Evolutionary conservation across 2,113 vertebrate species (phyloP).

Genomic region (Furnarius figulus): DNA sequence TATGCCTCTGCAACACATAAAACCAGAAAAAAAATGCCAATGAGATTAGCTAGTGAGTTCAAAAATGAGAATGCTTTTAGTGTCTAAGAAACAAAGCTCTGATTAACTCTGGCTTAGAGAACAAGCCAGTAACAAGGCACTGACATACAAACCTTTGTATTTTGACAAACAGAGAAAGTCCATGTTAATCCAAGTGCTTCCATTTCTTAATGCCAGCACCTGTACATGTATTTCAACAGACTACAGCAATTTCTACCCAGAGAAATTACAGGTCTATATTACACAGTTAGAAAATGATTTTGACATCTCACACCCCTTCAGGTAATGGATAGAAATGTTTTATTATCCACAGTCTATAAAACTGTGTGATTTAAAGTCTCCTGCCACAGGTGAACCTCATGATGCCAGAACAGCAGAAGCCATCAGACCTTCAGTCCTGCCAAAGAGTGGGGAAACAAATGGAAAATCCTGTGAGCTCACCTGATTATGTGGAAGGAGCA

Average conservation of each 20-base stretch:
- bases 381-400: background rate
- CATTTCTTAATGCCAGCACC: background rate
- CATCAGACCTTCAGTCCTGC: background rate
- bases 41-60: background rate
- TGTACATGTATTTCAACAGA: fast-evolving
- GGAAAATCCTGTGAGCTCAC: background rate
- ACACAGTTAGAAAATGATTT: background rate
- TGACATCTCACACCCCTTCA: too few relatives aligned
- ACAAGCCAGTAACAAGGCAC: background rate
- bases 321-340: fast-evolving
- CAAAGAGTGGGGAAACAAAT: background rate
- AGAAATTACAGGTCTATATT: fast-evolving
- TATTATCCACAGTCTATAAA: fast-evolving
- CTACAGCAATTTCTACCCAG: fast-evolving
- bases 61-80: background rate
- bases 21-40: background rate
- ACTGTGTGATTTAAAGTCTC: fast-evolving
- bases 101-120: background rate
- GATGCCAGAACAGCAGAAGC: too few relatives aligned
- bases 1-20: background rate
- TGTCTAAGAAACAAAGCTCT: background rate
- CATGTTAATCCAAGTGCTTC: background rate
- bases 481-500: background rate
- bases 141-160: background rate
- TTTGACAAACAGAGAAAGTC: background rate